These are phyloP conservation scores for Ariolimax columbianus DNA, from an alignment of 2,888 invertebrate genomes.

Conservation along the genomic window DNA sequence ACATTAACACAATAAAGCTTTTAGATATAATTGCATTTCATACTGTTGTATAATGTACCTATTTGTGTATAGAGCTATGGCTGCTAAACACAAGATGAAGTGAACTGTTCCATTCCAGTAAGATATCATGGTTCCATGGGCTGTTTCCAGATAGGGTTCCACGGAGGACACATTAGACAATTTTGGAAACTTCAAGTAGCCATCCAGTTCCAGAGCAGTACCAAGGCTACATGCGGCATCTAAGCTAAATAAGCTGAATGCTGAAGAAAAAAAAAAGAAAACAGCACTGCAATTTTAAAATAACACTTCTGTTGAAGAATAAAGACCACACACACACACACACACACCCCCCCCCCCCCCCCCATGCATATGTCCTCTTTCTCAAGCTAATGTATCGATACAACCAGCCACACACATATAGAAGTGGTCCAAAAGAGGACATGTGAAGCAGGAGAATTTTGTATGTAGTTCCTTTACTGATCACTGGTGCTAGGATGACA, in stretches of 20 bases:
- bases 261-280: slow-evolving; percentile 16
- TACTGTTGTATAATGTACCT: neutral
- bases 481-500: no score
- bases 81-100: slow-evolving; percentile 71
- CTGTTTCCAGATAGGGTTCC: slow-evolving; percentile 73
- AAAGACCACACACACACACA: no score
- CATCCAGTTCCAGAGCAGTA: slow-evolving; percentile 37
- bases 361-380: no score
- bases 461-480: no score
- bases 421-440: no score
- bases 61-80: slow-evolving; percentile 28
- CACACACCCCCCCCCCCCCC: no score
- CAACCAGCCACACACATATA: no score
- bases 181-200: slow-evolving; percentile 7
- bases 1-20: no score
- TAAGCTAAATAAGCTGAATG: slow-evolving; percentile 23
- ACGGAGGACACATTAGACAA: slow-evolving; percentile 11
- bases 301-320: neutral
- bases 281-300: neutral
- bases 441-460: no score
- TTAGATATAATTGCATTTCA: neutral
- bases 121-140: slow-evolving; percentile 74
- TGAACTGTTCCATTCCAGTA: slow-evolving; percentile 77
- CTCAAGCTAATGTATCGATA: no score
- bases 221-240: slow-evolving; percentile 19